Percentiles rank a stretch among this genome's conserved stretches.
These are phyloP conservation scores for Carterocephalus palaemon DNA, from an alignment of 2,888 invertebrate species.

Conservation along the genomic window DNA sequence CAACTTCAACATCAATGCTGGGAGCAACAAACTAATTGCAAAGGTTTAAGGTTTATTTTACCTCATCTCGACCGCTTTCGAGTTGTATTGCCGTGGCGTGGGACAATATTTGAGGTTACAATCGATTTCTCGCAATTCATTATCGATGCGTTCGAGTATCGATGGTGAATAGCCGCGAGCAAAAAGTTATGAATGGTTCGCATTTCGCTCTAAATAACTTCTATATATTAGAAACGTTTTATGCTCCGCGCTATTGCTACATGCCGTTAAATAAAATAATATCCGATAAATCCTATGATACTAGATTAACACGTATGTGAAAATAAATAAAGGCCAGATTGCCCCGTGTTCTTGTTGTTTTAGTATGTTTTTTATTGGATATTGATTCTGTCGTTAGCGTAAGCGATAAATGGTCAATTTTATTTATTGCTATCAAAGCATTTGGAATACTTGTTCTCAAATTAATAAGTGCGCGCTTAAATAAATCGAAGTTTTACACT, in stretches of 20 bases:
- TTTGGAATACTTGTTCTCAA: not conserved
- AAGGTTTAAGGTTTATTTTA: slow-evolving; percentile 38
- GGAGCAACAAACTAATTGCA: slow-evolving; percentile 32
- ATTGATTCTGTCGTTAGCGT: not conserved
- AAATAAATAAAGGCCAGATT: slow-evolving; percentile 1
- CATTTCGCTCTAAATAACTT: slow-evolving; percentile 41
- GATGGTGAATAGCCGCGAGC: slow-evolving; percentile 47
- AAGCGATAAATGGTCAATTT: not conserved
- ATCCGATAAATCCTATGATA: not conserved
- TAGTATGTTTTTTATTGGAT: slow-evolving; percentile 1
- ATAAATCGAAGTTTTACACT: no score
- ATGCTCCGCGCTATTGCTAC: slow-evolving; percentile 5
- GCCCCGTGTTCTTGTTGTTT: not conserved
- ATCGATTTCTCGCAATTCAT: slow-evolving; percentile 57
- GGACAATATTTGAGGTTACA: slow-evolving; percentile 65
- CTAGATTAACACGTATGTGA: not conserved
- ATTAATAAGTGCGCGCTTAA: no score
- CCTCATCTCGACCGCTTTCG: slow-evolving; percentile 4
- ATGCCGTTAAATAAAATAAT: slow-evolving; percentile 14
- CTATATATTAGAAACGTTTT: slow-evolving; percentile 18
- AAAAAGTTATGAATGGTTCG: slow-evolving; percentile 43
- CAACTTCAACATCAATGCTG: slow-evolving; percentile 28
- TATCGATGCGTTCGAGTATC: slow-evolving; percentile 53
- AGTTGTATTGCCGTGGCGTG: slow-evolving; percentile 42
- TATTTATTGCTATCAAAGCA: not conserved